A percentile compares a stretch with the other conserved stretches of the same genome.
Conservation (phyloP, 2,113 vertebrate species). For the Protobothrops flavoviridis region DNA sequence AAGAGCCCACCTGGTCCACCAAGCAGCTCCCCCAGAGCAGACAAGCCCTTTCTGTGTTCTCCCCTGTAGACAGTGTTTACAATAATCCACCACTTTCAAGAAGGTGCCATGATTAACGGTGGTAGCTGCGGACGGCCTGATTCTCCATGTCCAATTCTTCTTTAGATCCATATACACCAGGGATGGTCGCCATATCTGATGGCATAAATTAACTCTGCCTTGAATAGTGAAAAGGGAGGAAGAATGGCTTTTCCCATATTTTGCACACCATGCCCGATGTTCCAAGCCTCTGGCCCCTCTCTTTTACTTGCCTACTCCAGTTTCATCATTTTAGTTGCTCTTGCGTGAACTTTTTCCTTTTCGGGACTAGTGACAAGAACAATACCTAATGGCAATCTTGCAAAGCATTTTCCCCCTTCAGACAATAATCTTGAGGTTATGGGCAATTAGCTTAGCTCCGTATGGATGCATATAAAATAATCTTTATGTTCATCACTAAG, state of each 20-base stretch:
- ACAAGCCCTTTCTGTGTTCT: not conserved
- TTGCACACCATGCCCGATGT: not conserved
- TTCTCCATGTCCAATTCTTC: not conserved
- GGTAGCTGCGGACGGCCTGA: not conserved
- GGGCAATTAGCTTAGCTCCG: not conserved
- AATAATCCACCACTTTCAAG: not conserved
- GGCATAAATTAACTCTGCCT: not conserved
- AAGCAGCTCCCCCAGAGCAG: not conserved
- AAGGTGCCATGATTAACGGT: not conserved
- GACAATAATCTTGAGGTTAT: not conserved
- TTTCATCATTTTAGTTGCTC: not conserved
- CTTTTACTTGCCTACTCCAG: not conserved
- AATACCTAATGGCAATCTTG: not conserved
- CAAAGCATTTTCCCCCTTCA: not conserved
- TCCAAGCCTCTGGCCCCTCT: not conserved
- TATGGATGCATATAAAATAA: not conserved
- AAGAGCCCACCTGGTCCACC: not conserved
- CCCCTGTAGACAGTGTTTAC: not conserved
- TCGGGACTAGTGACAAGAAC: not conserved
- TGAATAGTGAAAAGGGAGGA: not conserved
- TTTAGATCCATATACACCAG: not conserved
- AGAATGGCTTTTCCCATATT: not conserved
- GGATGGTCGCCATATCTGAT: not conserved
- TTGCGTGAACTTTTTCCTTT: not conserved
- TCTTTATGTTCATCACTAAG: not conserved